Evolutionary conservation across 2,888 invertebrate genomes (phyloP), one percentile per base, ranked within the genome.

Genomic region (Latheticus oryzae): DNA sequence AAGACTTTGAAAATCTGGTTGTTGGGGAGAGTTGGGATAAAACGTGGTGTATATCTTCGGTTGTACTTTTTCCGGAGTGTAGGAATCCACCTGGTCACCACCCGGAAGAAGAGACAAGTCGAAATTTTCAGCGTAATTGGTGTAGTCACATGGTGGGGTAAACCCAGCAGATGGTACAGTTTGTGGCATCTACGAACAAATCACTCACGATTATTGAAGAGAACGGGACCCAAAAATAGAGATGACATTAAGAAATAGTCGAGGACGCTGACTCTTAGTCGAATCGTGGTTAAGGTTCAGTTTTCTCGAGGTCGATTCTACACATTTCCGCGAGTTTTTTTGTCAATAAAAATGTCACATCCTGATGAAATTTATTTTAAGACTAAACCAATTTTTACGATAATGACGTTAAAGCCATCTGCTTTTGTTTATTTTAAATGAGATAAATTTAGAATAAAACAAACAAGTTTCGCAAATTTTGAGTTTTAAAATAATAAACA

Each of bases 141-240:
- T 82, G 78, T 84, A 85, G 73, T 85, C 85, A 76, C 87, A 88
- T 64, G 88, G 86, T 69, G 89, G 87, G 79, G 88, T 89, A 76
- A 86, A 87, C 78, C 88, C 89, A 72, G 88, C 88, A 70, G 88
- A 85, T 55, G 90, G 90, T 71, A 90, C 90, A 73, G 87, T 89
- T 82, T 91, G 91, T 79, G 90, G 89, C 90, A 90, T 90, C 91
- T 91, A 86, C 5, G n/a, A 81, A 82, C 63, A 35, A 45, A 21
- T 28, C 5, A 13, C 26, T 9, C 48, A 35, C 11, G 30, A 17
- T 48, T 28, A 54, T 37, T 35, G 37, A n/a, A n/a, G 37, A 7
- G 47, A 40, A 26, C 37, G 42, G 57, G 42, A 43, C 32, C 54
- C 54, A 54, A 45, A 54, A 54, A 54, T 54, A 54, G 45, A 33